These are phyloP conservation scores for Abrostola tripartita DNA, from an alignment of 2,888 invertebrate species.

Conservation along the genomic window DNA sequence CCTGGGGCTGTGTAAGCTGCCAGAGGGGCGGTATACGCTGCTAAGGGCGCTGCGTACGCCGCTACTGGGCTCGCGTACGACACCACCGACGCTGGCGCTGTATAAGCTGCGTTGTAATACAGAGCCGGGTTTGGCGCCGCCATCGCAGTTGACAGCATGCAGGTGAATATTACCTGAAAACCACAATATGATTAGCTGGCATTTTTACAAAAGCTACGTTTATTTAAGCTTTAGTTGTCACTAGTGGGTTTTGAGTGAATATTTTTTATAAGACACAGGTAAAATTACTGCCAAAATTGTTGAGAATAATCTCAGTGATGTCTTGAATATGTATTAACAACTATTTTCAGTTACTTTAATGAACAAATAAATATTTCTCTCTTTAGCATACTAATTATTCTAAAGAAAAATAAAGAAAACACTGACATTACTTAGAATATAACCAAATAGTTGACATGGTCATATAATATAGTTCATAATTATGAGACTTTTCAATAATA, in stretches of 20 bases:
- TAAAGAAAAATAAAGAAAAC: not conserved
- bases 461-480: not conserved
- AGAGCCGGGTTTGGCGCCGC: slow-evolving; percentile 39
- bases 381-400: slow-evolving; percentile 1
- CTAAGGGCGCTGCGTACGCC: slow-evolving; percentile 50
- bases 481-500: not conserved
- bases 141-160: slow-evolving; percentile 25
- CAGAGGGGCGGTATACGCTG: slow-evolving; percentile 58
- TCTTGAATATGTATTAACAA: too few species aligned
- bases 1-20: slow-evolving; percentile 38
- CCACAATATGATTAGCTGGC: not conserved
- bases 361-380: not conserved
- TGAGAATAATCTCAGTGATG: too few species aligned
- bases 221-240: too few species aligned
- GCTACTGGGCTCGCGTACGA: not conserved
- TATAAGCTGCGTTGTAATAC: slow-evolving; percentile 10
- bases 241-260: too few species aligned
- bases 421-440: not conserved
- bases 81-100: slow-evolving; percentile 32
- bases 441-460: not conserved
- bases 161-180: slow-evolving; percentile 35
- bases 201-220: too few species aligned
- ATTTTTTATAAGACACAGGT: too few species aligned
- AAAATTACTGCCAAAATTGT: too few species aligned
- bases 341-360: not conserved